Base-by-base conservation (phyloP, 2,113 vertebrate species). In the Phoenicopterus ruber region DNA sequence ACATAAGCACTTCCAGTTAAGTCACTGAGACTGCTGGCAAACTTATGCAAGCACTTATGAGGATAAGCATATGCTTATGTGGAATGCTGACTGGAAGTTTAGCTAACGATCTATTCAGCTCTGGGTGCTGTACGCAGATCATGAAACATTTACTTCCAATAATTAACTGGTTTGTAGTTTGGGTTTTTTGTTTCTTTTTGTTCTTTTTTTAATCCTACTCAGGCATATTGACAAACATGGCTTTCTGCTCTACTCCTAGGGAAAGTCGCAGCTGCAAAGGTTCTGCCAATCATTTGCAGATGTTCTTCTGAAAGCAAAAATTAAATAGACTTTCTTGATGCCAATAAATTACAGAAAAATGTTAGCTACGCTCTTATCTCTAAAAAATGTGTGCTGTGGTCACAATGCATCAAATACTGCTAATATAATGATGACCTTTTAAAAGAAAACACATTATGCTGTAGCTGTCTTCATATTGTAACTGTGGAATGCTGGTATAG, bases 341-440 rank as follows among this genome's bases (percentile, higher is more conserved):
- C 29, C n/a, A 93, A 62, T 88, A 93, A 96, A 95, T 94, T 92
- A 93, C 61, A 89, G 69, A 21, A 79, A 86, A 91, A 90, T 78
- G n/a, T 88, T 97, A 80, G 73, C 87, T 55, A 34, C 9, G 6
- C 22, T 32, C 72, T 94, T 96, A 96, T 97, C 96, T 94, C 82
- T 80, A 19, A 86, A 88, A 94, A 96, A 79, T 34, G 42, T 72
- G 76, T 74, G 44, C 47, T 47, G 38, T 91, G 73, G 91, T 92
- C 86, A 83, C 36, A 92, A 72, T 87, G 76, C 91, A 73, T 88
- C 91, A 87, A 96, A 89, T 69, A 55, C 44, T 79, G 40, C 59
- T 94, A 92, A 92, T 97, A 85, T 55, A 92, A 76, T 65, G 52
- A 86, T 97, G 97, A 97, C 97, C 96, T 97, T 97, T 97, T 86